Base-by-base conservation (phyloP, 2,888 invertebrate genomes). In the Escarpia spicata region DNA sequence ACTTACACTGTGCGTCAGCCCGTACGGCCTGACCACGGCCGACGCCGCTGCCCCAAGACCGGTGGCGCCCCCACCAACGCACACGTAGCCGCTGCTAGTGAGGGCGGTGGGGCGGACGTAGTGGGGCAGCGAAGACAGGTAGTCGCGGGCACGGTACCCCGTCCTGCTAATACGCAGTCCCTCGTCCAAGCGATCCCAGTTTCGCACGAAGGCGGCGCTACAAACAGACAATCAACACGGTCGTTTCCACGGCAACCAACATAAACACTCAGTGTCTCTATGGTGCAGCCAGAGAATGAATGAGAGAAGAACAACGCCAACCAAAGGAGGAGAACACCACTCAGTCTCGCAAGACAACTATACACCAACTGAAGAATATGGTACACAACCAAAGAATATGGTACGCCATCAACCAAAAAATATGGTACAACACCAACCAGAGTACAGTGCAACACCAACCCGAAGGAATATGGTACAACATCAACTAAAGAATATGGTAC, bases 1-100 rank as follows among this genome's bases (percentile, higher is more conserved):
- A 75, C 75, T 75, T 75, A 75, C 75, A 75, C 75, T 75, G 75
- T 75, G 75, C 75, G 75, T 75, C 75, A 75, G 75, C 75, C 75
- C 75, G 26, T 75, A 75, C 26, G 15, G 75, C 19, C 75, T 19
- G 75, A 75, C 75, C 19, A 75, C n/a, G 4, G 75, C 75, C 75
- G 75, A 75, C 75, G 75, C n/a, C 75, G 75, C n/a, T n/a, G 75
- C 75, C 75, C 75, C 75, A 3, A 75, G 26, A 75, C 75, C 26
- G n/a, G 75, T 75, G 75, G 26, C n/a, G 26, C 75, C 75, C 15
- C 75, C 75, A 75, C 75, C 75, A 4, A 75, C 19, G n/a, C 75
- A 3, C 75, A 75, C 75, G 6, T 75, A 75, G 75, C 75, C 75
- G 75, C 75, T n/a, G 75, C 75, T 75, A 75, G 26, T 75, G 75